Percentiles rank a stretch among this genome's conserved stretches.
Conservation (phyloP, 2,888 invertebrate genomes). For the Dromius quadrimaculatus region DNA sequence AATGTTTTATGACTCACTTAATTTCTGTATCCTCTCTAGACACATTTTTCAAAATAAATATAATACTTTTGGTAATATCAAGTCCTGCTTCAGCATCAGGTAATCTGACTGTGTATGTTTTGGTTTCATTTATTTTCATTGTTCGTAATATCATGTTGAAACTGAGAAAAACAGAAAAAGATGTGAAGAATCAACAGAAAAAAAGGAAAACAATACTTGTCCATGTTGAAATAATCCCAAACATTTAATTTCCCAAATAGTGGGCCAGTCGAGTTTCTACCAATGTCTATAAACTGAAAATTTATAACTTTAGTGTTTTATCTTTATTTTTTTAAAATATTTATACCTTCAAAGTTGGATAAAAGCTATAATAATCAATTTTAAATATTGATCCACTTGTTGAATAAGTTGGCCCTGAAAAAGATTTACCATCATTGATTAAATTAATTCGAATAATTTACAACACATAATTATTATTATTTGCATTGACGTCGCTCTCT, state of each 20-base stretch:
- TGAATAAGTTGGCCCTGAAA: not conserved
- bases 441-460: no score
- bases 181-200: not conserved
- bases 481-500: no score
- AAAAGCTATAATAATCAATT: slow-evolving; percentile 35
- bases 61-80: slow-evolving; percentile 1
- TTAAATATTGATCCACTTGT: not conserved
- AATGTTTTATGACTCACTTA: no score
- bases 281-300: slow-evolving; percentile 34
- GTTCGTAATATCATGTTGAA: slow-evolving; percentile 9
- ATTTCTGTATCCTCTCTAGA: slow-evolving; percentile 2
- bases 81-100: slow-evolving; percentile 32
- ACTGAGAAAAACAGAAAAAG: slow-evolving; percentile 3
- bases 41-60: slow-evolving; percentile 18
- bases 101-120: not conserved
- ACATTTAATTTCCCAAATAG: slow-evolving; percentile 38
- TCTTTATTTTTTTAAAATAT: not conserved
- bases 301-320: not conserved
- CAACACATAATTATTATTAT: no score
- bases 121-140: slow-evolving; percentile 20
- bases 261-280: slow-evolving; percentile 33
- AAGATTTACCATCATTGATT: no score
- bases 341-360: slow-evolving; percentile 35
- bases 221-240: slow-evolving; percentile 30
- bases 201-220: not conserved